These are phyloP conservation scores for Ptychodera flava DNA, from an alignment of 35 echinoderm and acorn worm species.

Conservation along the genomic window DNA sequence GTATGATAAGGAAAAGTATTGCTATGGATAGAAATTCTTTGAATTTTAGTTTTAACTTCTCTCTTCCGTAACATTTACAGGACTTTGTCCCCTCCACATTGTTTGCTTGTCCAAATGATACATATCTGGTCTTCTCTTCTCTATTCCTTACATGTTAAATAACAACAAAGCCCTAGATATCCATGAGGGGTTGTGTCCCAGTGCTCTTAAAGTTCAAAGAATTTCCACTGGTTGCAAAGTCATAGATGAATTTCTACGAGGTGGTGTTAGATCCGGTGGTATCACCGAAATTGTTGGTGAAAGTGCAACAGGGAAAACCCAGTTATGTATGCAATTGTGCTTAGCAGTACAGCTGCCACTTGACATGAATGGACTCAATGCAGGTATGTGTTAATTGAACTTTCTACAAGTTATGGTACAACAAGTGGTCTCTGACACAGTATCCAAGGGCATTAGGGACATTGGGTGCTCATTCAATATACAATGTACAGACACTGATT, in stretches of 20 bases:
- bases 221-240: conserved; percentile 59
- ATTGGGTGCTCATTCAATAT: too few species aligned
- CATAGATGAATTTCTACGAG: conserved; percentile 80
- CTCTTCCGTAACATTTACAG: neutral
- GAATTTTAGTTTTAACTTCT: neutral
- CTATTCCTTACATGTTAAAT: conserved; percentile 12
- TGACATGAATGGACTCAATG: conserved; percentile 53
- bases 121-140: neutral
- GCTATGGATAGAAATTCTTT: neutral
- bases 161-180: conserved; percentile 49
- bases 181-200: conserved; percentile 38
- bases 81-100: conserved; percentile 4
- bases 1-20: too few species aligned
- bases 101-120: neutral
- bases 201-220: neutral
- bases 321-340: conserved; percentile 86
- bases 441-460: too few species aligned
- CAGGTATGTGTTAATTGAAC: conserved; percentile 56
- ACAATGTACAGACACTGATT: too few species aligned
- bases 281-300: conserved; percentile 94
- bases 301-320: conserved; percentile 92
- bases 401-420: too few species aligned
- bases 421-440: too few species aligned
- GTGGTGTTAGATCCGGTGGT: conserved; percentile 69
- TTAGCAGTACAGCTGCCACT: conserved; percentile 56